Conservation (phyloP, 2,113 vertebrate genomes). For the Camelus bactrianus region DNA sequence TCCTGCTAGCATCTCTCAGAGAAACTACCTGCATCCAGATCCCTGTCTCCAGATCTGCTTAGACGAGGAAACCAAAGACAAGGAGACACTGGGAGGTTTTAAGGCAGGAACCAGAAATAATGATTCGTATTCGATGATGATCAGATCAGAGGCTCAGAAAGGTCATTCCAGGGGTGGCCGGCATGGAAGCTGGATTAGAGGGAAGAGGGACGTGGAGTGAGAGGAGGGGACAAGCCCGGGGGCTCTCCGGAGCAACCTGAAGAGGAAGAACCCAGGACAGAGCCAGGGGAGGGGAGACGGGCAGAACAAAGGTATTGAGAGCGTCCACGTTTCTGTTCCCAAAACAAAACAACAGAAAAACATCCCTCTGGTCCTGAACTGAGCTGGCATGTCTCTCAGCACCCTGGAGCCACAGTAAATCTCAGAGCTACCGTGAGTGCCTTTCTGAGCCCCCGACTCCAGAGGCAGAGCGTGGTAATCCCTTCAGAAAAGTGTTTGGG, state of each 20-base stretch:
- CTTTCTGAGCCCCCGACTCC: background rate
- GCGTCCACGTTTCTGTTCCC: background rate
- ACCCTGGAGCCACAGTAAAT: background rate
- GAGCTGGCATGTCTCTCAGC: background rate
- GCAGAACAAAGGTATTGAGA: fast-evolving
- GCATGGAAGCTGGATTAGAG: background rate
- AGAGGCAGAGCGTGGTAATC: slow-evolving; percentile 18
- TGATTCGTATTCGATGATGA: fast-evolving
- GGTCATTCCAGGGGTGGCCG: background rate
- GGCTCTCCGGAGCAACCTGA: fast-evolving
- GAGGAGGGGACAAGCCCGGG: background rate
- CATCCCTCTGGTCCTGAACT: background rate
- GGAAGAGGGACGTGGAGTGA: fast-evolving
- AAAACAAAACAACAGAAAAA: background rate
- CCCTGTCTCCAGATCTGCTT: background rate
- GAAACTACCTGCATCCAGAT: no score
- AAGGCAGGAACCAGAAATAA: background rate
- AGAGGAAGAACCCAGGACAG: no score
- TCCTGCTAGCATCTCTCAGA: background rate
- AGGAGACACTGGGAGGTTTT: fast-evolving
- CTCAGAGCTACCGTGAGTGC: background rate
- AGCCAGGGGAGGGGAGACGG: fast-evolving
- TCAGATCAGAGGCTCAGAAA: background rate
- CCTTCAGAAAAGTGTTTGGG: slow-evolving; percentile 73
- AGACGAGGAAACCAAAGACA: background rate